Evolutionary conservation across 30 jellyfish, hydroid and myxozoan species (phyloP).

Genomic region (Aurelia aurita): DNA sequence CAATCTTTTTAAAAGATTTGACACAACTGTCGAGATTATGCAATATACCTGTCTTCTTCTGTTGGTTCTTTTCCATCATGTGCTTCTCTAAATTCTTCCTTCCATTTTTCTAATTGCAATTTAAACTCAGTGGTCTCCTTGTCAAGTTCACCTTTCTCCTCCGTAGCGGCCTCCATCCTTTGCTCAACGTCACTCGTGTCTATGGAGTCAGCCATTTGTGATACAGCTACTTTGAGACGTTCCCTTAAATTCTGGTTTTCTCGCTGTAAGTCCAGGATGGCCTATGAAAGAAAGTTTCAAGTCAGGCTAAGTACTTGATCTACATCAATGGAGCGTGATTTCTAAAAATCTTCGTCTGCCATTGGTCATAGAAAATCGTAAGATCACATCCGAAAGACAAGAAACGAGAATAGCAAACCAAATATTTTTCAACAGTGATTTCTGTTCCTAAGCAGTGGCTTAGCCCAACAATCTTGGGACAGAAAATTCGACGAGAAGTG

Average conservation of each 20-base stretch:
- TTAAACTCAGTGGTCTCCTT: conserved; percentile 61
- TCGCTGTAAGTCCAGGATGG: conserved; percentile 37
- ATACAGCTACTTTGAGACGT: conserved; percentile 56
- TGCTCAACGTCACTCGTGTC: conserved; percentile 59
- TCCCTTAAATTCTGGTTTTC: conserved; percentile 55
- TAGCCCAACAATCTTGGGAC: too few relatives aligned
- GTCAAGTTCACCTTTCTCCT: conserved; percentile 43
- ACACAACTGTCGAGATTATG: too few relatives aligned
- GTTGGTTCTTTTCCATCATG: conserved; percentile 82
- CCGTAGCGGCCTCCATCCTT: conserved; percentile 52
- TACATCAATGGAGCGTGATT: too few relatives aligned
- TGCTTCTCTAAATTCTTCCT: conserved; percentile 52
- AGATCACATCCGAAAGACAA: too few relatives aligned
- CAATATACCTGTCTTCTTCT: conserved; percentile 84
- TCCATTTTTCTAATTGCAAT: conserved; percentile 68
- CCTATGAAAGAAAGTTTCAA: conserved; percentile 4
- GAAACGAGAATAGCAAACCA: too few relatives aligned
- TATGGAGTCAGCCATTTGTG: conserved; percentile 72
- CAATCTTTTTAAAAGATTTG: too few relatives aligned
- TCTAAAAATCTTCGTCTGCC: too few relatives aligned
- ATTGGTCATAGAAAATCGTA: too few relatives aligned
- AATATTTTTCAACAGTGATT: too few relatives aligned
- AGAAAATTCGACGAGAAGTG: too few relatives aligned
- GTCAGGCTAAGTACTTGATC: too few relatives aligned
- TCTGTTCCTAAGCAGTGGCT: too few relatives aligned